Evolutionary conservation across 1,140 invertebrate species (phyloP).

Genomic region (Drosophila pandora): DNA sequence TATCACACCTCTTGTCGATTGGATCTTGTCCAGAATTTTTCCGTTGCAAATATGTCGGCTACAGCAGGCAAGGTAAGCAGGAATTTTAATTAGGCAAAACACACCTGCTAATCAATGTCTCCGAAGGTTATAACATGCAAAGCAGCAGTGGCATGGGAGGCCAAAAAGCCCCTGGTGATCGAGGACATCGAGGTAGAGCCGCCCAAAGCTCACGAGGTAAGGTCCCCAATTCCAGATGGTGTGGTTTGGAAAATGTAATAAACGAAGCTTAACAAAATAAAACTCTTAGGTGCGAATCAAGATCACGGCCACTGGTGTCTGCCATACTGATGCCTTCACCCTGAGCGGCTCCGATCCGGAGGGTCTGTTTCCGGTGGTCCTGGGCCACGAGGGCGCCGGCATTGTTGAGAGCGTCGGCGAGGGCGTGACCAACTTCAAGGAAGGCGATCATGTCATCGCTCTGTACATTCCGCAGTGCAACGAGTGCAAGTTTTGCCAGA

Average conservation of each 20-base stretch:
- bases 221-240: slow-evolving; percentile 9
- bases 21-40: slow-evolving; percentile 33
- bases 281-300: slow-evolving; percentile 88
- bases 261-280: neutral
- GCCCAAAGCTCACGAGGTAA: slow-evolving; percentile 91
- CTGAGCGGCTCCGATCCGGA: slow-evolving; percentile 96
- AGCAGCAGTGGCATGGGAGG: slow-evolving; percentile 96
- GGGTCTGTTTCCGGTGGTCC: slow-evolving; percentile 95
- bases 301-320: slow-evolving; percentile 94
- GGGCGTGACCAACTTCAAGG: slow-evolving; percentile 94
- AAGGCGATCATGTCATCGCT: slow-evolving; percentile 98
- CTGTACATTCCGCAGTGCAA: slow-evolving; percentile 98
- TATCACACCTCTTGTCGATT: slow-evolving; percentile 16
- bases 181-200: slow-evolving; percentile 98
- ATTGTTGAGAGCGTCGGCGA: slow-evolving; percentile 98
- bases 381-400: slow-evolving; percentile 97
- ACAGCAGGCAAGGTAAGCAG: slow-evolving; percentile 72
- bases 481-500: slow-evolving; percentile 98
- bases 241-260: neutral
- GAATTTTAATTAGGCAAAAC: slow-evolving; percentile 27
- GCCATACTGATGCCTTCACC: slow-evolving; percentile 99
- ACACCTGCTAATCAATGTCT: neutral
- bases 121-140: slow-evolving; percentile 91
- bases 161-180: slow-evolving; percentile 92
- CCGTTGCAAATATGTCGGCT: slow-evolving; percentile 66